These are phyloP conservation scores for Agapostemon virescens DNA, from an alignment of 2,888 invertebrate genomes.

Conservation along the genomic window DNA sequence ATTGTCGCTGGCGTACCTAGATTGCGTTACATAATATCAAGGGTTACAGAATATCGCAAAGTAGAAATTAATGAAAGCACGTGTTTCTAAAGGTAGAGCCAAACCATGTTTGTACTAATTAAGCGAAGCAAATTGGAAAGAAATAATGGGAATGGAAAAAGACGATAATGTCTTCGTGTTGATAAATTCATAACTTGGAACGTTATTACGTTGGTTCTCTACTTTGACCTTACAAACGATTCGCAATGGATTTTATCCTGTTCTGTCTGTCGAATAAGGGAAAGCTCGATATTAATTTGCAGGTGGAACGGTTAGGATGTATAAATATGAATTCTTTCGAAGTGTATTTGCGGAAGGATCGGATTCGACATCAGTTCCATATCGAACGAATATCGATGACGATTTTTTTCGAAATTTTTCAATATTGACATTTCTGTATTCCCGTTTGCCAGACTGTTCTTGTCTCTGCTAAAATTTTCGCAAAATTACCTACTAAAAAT, in stretches of 20 bases:
- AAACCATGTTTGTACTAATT: background rate
- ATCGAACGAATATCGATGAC: background rate
- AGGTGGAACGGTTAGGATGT: background rate
- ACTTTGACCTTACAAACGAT: background rate
- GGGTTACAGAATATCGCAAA: background rate
- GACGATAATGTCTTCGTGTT: slow-evolving; percentile 9
- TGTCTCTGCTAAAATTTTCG: background rate
- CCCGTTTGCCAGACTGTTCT: background rate
- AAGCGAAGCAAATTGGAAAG: slow-evolving; percentile 2
- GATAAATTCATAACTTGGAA: slow-evolving; percentile 25
- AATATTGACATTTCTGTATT: background rate
- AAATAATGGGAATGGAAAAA: background rate
- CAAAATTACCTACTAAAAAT: too few species aligned
- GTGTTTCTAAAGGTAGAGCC: background rate
- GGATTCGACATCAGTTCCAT: background rate
- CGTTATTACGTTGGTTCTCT: slow-evolving; percentile 14
- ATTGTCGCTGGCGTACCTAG: background rate
- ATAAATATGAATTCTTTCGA: background rate
- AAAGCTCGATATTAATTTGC: background rate
- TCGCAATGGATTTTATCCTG: slow-evolving; percentile 12
- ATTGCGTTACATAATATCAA: background rate
- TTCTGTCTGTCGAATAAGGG: background rate
- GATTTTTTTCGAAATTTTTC: background rate
- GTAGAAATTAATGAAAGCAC: background rate
- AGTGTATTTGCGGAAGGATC: background rate